These are phyloP conservation scores for Melanostoma mellinum DNA, from an alignment of 2,888 invertebrate species.

Conservation along the genomic window DNA sequence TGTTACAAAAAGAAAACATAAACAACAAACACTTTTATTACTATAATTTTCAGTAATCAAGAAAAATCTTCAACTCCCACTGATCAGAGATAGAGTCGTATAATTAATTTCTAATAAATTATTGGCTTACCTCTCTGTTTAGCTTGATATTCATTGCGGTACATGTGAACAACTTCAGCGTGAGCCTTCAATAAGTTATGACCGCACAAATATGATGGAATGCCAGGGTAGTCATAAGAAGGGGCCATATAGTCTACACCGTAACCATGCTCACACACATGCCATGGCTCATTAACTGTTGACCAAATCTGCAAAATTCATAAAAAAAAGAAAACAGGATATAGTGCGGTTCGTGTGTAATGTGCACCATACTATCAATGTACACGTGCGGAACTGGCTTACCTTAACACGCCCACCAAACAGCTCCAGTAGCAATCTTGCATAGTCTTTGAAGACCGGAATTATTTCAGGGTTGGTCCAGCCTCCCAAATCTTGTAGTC, in stretches of 20 bases:
- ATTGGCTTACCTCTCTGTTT: slow-evolving; percentile 83
- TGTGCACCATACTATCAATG: neutral
- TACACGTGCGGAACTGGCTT: slow-evolving; percentile 10
- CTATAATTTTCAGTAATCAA: slow-evolving; percentile 27
- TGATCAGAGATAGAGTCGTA: neutral
- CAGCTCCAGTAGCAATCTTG: slow-evolving; percentile 84
- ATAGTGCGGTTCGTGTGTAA: neutral
- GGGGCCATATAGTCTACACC: slow-evolving; percentile 85
- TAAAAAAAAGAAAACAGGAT: slow-evolving; percentile 15
- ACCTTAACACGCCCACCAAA: slow-evolving; percentile 85
- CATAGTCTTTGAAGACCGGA: slow-evolving; percentile 86
- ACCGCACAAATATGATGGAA: slow-evolving; percentile 87
- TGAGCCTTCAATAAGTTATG: slow-evolving; percentile 90
- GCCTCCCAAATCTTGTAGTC: slow-evolving; percentile 86
- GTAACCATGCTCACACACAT: slow-evolving; percentile 81
- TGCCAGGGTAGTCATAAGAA: slow-evolving; percentile 84
- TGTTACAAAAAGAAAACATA: neutral
- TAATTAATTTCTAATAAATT: slow-evolving; percentile 18
- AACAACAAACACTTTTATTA: neutral
- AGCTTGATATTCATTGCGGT: slow-evolving; percentile 84
- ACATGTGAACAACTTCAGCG: slow-evolving; percentile 87
- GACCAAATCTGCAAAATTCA: slow-evolving; percentile 84
- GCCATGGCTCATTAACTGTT: slow-evolving; percentile 89
- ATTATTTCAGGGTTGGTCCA: slow-evolving; percentile 87
- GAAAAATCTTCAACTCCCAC: slow-evolving; percentile 19